phyloP scores from a whole-genome alignment of 2,797 vertebrate genomes.

The Clarias fuscus region DNA sequence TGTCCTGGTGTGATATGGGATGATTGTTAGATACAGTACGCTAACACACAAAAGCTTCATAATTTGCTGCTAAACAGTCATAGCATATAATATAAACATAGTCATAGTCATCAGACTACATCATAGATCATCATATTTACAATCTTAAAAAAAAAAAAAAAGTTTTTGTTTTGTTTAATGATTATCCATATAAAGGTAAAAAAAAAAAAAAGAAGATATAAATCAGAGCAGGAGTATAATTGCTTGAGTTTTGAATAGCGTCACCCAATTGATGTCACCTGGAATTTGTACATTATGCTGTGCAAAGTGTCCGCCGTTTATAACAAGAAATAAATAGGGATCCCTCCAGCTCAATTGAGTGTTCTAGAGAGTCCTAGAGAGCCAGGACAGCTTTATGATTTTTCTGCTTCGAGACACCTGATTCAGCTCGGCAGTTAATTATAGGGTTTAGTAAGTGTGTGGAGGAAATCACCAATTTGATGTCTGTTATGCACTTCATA shows the following conservation, averaged over 20 bases:
- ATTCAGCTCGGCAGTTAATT: not conserved
- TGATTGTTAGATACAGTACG: not conserved
- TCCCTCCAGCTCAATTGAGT: not conserved
- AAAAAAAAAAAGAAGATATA: not conserved
- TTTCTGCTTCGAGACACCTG: conserved; percentile 15
- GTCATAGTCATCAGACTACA: too few species aligned
- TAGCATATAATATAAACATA: too few species aligned
- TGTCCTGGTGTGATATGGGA: not conserved
- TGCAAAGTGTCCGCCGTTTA: not conserved
- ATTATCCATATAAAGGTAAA: not conserved
- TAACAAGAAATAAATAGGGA: not conserved
- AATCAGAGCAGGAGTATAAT: not conserved
- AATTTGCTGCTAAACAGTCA: not conserved
- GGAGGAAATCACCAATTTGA: conserved; percentile 12
- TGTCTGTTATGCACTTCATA: not conserved
- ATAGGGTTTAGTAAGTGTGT: conserved; percentile 7
- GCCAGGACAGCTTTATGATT: not conserved
- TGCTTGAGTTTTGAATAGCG: not conserved
- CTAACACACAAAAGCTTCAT: not conserved
- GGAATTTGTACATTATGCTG: not conserved
- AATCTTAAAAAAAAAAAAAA: too few species aligned
- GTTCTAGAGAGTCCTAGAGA: not conserved
- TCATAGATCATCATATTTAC: too few species aligned
- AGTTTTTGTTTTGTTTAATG: not conserved
- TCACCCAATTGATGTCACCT: not conserved